Conservation (phyloP, 2,888 invertebrate genomes). For the Ichneumoninae sp. region DNA sequence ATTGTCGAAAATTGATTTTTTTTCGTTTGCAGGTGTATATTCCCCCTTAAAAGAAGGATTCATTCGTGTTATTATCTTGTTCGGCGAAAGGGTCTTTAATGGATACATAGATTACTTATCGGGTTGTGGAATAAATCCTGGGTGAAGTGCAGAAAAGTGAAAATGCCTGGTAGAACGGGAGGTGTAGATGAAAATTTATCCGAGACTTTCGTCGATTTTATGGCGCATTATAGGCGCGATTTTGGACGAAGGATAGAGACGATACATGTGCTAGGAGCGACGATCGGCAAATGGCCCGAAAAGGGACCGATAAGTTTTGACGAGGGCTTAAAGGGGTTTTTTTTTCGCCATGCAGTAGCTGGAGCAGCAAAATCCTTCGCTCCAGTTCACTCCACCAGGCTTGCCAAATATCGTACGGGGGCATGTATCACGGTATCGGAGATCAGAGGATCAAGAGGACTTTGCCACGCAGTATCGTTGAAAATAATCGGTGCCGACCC, state of each 20-base stretch:
- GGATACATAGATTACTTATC: not conserved
- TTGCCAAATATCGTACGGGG: constrained; percentile 12
- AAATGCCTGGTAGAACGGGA: not conserved
- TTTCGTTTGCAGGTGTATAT: too few species aligned
- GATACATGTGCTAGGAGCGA: constrained; percentile 45
- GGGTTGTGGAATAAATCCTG: not conserved
- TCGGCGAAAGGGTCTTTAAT: constrained; percentile 36
- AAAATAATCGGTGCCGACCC: not conserved
- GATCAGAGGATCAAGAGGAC: not conserved
- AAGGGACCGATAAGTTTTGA: constrained; percentile 56
- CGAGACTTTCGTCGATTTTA: constrained; percentile 22
- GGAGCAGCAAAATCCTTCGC: constrained; percentile 25
- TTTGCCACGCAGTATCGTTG: not conserved
- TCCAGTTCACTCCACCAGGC: not conserved
- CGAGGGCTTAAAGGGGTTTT: constrained; percentile 20
- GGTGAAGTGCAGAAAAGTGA: not conserved
- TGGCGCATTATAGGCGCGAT: constrained; percentile 24
- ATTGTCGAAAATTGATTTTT: too few species aligned
- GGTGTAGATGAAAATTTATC: constrained; percentile 25
- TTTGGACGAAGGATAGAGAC: constrained; percentile 23
- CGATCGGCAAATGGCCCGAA: constrained; percentile 58
- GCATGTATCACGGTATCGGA: not conserved
- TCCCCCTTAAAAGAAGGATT: not conserved
- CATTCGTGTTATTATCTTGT: not conserved
- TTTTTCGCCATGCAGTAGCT: not conserved